phyloP scores from a whole-genome alignment of 1,140 invertebrate species.

The Helicoverpa zea region DNA sequence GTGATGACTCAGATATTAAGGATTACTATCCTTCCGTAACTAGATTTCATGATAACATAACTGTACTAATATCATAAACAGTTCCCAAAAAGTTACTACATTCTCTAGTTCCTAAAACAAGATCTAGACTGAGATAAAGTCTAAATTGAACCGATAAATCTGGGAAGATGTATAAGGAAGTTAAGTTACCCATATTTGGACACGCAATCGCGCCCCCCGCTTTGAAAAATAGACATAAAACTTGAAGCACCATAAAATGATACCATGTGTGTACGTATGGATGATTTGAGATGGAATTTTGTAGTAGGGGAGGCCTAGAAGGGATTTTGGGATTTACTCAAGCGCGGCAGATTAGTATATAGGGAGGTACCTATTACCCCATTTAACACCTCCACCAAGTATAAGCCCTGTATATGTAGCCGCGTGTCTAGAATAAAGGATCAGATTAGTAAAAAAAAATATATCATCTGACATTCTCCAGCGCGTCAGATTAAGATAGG shows the following conservation, averaged over 20 bases:
- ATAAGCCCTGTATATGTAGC: no score
- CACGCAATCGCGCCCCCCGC: slow-evolving; percentile 16
- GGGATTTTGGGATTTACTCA: no score
- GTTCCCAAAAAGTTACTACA: background rate
- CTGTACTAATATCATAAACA: background rate
- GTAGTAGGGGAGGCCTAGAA: no score
- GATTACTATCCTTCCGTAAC: background rate
- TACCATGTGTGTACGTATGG: slow-evolving; percentile 30
- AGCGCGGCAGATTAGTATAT: no score
- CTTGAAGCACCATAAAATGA: slow-evolving; percentile 23
- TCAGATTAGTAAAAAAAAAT: no score
- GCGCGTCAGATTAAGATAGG: no score
- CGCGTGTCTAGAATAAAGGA: no score
- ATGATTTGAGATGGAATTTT: slow-evolving; percentile 30
- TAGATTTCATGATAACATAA: no score
- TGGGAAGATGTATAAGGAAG: slow-evolving; percentile 29
- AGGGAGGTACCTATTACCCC: no score
- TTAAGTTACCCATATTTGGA: slow-evolving; percentile 23
- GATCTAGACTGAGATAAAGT: slow-evolving; percentile 38
- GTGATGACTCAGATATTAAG: background rate
- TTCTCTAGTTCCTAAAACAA: slow-evolving; percentile 4
- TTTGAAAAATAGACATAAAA: slow-evolving; percentile 42
- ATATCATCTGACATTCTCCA: no score
- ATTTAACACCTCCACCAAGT: no score
- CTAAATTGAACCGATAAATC: slow-evolving; percentile 30